phyloP scores from a whole-genome alignment of 2,113 vertebrate species.

The Ptychochromis oligacanthus region DNA sequence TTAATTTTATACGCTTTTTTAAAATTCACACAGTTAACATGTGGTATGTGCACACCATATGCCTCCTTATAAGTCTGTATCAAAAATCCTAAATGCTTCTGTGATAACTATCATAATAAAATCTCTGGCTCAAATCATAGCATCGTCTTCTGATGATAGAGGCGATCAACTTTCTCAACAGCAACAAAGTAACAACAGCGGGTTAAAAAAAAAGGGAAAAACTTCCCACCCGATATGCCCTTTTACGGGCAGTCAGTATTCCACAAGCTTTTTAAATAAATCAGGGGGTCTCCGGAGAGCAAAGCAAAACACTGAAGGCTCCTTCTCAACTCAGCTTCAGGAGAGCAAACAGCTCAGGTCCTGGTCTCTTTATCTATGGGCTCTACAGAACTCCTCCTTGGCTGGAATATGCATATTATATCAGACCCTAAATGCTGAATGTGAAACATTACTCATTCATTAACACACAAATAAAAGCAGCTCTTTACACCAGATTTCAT shows the following conservation, averaged over 20 bases:
- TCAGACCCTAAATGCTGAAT: neutral
- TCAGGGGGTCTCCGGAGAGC: constrained; percentile 74
- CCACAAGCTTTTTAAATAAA: constrained; percentile 76
- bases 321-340: constrained; percentile 67
- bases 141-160: constrained; percentile 12
- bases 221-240: constrained; percentile 66
- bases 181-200: constrained; percentile 42
- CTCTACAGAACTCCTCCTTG: neutral
- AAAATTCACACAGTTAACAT: neutral
- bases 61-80: neutral
- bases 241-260: constrained; percentile 79
- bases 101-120: neutral
- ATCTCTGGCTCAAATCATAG: neutral
- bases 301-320: constrained; percentile 75
- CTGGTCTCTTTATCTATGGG: constrained; percentile 42
- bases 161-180: constrained; percentile 47
- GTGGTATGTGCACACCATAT: neutral
- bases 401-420: neutral
- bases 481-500: neutral
- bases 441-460: neutral
- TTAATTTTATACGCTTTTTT: neutral
- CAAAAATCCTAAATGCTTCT: neutral
- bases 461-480: neutral
- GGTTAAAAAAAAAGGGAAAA: constrained; percentile 36
- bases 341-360: constrained; percentile 72